Base-by-base conservation (phyloP, 2,888 invertebrate genomes). In the Pomacea canaliculata region DNA sequence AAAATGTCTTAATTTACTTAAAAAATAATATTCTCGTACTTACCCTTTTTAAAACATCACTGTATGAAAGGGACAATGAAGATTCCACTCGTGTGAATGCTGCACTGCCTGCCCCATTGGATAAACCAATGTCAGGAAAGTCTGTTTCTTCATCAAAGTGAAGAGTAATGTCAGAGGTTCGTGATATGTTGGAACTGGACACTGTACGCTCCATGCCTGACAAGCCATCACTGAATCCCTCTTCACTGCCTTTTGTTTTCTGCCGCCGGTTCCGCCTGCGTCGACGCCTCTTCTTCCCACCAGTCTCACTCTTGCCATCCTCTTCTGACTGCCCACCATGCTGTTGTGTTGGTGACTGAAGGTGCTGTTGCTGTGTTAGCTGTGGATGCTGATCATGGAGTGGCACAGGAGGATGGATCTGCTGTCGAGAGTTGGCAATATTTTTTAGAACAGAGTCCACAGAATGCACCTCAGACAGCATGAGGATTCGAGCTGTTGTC, bases 101-200 rank as follows among this genome's bases (percentile, higher is more conserved):
- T 63, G 70, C 46, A 49, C n/a, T 62, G 70, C 51, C 69, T 18
- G 49, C 59, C 8, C 69, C 49, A 59, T 13, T 46, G 18, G 71
- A 59, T 7, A 79, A 69, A 62, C 77, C 60, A 59, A 89, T 78
- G 63, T 88, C 86, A 3, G 89, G 89, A 77, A 90, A 89, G 79
- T 90, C 90, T 23, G 86, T 85, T 51, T 87, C 88, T 77, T 89
- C 89, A 69, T 89, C 88, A 79, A 89, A 89, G 76, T 88, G 87
- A 71, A 89, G 76, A 12, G 78, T 78, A 48, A 78, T 66, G 62
- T 77, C 72, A 27, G 76, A 78, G 12, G 78, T 65, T 1, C 76
- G 70, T 27, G 81, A 81, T 56, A 78, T 76, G 70, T 77, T 80
- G 37, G 80, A 81, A 63, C 76, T 80, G 46, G 80, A 79, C 9